Evolutionary conservation across 92 coral and sea anemone genomes (phyloP).

Genomic region (Pocillopora grandis): DNA sequence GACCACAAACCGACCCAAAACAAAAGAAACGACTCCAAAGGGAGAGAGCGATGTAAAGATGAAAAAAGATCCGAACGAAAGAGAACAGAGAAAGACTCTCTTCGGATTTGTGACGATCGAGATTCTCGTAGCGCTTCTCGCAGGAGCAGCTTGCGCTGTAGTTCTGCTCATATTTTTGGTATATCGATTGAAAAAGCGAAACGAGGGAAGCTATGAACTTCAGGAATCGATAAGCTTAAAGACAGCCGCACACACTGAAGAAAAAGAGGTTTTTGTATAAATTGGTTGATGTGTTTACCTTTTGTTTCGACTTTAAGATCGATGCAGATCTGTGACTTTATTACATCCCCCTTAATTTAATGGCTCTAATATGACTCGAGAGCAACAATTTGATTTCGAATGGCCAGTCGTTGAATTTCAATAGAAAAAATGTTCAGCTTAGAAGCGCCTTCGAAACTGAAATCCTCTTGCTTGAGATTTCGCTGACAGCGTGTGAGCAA

Average conservation of each 20-base stretch:
- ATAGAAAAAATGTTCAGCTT: background rate
- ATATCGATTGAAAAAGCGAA: slow-evolving; percentile 80
- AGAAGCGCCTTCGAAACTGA: background rate
- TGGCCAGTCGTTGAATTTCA: background rate
- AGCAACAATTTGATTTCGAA: background rate
- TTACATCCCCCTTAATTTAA: background rate
- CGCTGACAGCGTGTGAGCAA: background rate
- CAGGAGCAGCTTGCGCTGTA: slow-evolving; percentile 81
- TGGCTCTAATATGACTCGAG: background rate
- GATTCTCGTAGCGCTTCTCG: slow-evolving; percentile 79
- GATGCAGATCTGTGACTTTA: background rate
- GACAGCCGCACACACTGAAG: slow-evolving; percentile 56
- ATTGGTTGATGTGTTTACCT: slow-evolving; percentile 26
- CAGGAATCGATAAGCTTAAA: slow-evolving; percentile 70
- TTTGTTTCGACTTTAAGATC: background rate
- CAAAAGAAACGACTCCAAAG: slow-evolving; percentile 8
- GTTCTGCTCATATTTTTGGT: slow-evolving; percentile 75
- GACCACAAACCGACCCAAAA: background rate
- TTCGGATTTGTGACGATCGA: slow-evolving; percentile 83
- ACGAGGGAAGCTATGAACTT: slow-evolving; percentile 86
- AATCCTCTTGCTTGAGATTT: background rate
- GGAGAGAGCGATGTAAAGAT: background rate
- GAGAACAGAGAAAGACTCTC: slow-evolving; percentile 47
- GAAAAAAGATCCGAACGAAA: slow-evolving; percentile 7
- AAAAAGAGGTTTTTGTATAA: slow-evolving; percentile 89